phyloP scores from a whole-genome alignment of 2,888 invertebrate genomes.

The Octodonta nipae region DNA sequence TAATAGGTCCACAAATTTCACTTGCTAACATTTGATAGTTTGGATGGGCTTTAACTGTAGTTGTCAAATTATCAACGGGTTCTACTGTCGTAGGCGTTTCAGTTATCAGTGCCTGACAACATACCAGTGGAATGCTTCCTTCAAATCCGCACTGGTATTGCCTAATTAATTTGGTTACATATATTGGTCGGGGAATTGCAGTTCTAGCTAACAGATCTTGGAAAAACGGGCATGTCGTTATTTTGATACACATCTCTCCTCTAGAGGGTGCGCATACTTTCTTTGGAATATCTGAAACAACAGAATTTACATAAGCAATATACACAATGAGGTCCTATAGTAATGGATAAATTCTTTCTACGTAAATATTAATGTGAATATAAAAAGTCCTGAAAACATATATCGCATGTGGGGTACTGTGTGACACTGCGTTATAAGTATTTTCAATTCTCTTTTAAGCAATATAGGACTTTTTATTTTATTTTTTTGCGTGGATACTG shows the following conservation, averaged over 20 bases:
- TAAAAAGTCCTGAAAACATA: no score
- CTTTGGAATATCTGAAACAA: no score
- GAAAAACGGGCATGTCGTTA: slow-evolving; percentile 26
- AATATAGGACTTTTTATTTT: no score
- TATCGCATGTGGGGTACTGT: no score
- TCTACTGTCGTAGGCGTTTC: background rate
- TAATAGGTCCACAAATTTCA: slow-evolving; percentile 46
- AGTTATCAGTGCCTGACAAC: slow-evolving; percentile 31
- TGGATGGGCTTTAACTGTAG: slow-evolving; percentile 21
- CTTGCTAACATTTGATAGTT: slow-evolving; percentile 31
- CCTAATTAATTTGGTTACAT: slow-evolving; percentile 21
- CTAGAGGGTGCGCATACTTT: no score
- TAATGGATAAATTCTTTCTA: no score
- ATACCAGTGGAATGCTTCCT: slow-evolving; percentile 39
- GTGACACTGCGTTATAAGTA: no score
- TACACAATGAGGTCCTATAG: no score
- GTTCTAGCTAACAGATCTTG: slow-evolving; percentile 22
- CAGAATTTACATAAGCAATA: no score
- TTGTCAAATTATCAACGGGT: background rate
- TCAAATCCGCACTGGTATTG: slow-evolving; percentile 34
- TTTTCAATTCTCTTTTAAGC: no score
- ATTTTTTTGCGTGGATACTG: no score
- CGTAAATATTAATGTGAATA: no score
- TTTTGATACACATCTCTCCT: slow-evolving; percentile 28
- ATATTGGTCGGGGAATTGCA: slow-evolving; percentile 22